Percentiles rank a stretch among this genome's conserved stretches.
Conservation (phyloP, 2,113 vertebrate species). For the Actenoides hombroni region DNA sequence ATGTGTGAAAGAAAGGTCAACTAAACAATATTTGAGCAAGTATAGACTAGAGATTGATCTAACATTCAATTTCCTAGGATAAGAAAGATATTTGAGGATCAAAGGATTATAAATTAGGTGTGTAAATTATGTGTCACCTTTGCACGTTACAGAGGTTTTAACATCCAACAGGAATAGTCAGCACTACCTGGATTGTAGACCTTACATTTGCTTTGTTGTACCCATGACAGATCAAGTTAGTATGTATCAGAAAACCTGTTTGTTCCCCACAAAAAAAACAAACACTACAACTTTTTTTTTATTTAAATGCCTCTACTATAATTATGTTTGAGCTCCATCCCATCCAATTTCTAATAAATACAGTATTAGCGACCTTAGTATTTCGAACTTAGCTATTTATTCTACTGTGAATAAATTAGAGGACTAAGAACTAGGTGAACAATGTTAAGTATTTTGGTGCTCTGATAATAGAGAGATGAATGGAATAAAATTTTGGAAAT, state of each 20-base stretch:
- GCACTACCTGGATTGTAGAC: neutral
- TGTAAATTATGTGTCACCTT: neutral
- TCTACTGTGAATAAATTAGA: neutral
- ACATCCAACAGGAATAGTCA: neutral
- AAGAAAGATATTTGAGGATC: neutral
- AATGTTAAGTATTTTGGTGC: neutral
- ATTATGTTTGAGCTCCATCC: neutral
- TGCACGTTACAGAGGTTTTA: neutral
- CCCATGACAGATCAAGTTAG: neutral
- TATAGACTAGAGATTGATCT: neutral
- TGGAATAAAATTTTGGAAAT: neutral
- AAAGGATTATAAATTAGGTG: conserved; percentile 18
- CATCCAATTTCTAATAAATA: neutral
- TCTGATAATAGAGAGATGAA: neutral
- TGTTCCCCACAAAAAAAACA: neutral
- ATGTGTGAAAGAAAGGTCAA: conserved; percentile 35
- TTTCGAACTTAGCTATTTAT: neutral
- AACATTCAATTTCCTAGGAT: neutral
- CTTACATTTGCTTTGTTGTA: neutral
- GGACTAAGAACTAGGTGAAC: neutral
- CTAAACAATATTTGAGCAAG: neutral
- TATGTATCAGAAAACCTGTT: neutral
- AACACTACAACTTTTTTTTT: no score
- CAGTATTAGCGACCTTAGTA: neutral
- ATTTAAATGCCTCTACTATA: neutral